phyloP scores from a whole-genome alignment of 2,888 invertebrate species.

The Conistra vaccinii region DNA sequence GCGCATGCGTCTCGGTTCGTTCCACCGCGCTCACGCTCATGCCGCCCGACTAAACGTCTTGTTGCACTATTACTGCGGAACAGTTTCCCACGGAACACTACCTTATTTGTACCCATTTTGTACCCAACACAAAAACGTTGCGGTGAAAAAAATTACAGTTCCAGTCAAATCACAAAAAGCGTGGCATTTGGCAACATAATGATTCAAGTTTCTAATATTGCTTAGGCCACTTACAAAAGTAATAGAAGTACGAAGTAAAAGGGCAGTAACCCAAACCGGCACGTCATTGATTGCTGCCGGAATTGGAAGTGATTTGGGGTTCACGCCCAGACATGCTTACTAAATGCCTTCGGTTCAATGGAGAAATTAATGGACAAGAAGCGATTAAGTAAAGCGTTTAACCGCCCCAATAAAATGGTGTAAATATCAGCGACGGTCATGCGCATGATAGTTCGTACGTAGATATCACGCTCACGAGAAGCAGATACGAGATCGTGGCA shows the following conservation, averaged over 20 bases:
- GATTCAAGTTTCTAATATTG: conserved; percentile 43
- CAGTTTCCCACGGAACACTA: conserved; percentile 74
- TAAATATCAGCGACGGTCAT: conserved; percentile 50
- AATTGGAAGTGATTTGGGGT: conserved; percentile 73
- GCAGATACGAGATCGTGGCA: conserved; percentile 73
- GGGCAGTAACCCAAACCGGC: conserved; percentile 36
- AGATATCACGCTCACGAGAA: conserved; percentile 52
- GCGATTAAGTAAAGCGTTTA: conserved; percentile 59
- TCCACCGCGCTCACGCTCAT: conserved; percentile 81
- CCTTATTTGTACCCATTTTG: conserved; percentile 47
- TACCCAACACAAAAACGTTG: conserved; percentile 55
- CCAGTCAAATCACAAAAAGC: conserved; percentile 53
- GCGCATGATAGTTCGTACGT: conserved; percentile 32
- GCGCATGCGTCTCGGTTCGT: conserved; percentile 85
- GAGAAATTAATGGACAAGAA: conserved; percentile 60
- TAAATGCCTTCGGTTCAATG: conserved; percentile 41
- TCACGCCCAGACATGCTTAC: conserved; percentile 74
- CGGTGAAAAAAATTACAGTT: conserved; percentile 52
- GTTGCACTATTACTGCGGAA: conserved; percentile 65
- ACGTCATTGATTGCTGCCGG: conserved; percentile 72
- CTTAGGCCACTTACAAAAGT: conserved; percentile 19
- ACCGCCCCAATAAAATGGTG: conserved; percentile 44
- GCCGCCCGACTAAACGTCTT: conserved; percentile 65
- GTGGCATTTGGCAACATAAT: conserved; percentile 56
- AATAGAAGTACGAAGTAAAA: conserved; percentile 30